A percentile compares a stretch with the other conserved stretches of the same genome.
phyloP scores from a whole-genome alignment of 2,113 vertebrate genomes.

The Ictalurus furcatus region DNA sequence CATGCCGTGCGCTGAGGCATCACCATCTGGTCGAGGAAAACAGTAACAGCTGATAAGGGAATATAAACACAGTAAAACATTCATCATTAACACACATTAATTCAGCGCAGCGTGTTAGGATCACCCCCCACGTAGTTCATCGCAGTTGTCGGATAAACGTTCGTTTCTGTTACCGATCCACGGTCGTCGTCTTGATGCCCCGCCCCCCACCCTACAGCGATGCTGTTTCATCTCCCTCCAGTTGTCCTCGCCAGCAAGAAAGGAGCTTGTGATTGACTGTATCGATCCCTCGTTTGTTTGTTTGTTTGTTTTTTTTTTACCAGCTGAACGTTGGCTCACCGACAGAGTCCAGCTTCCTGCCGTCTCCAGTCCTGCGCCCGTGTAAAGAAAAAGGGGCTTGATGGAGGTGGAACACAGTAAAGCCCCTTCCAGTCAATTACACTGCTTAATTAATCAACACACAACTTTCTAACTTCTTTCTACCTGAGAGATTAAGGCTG shows the following conservation, averaged over 20 bases:
- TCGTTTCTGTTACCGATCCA: not conserved
- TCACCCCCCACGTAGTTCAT: too few relatives aligned
- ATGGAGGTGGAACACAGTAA: conserved; percentile 24
- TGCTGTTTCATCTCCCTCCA: not conserved
- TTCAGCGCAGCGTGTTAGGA: not conserved
- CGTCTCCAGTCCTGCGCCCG: not conserved
- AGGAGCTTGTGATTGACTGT: not conserved
- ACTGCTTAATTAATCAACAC: conserved; percentile 50
- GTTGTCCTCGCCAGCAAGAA: not conserved
- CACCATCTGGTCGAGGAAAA: not conserved
- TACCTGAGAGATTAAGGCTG: conserved; percentile 46
- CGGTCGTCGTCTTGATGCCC: not conserved
- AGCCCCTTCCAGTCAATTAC: conserved; percentile 34
- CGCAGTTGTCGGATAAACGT: not conserved
- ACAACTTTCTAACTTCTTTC: conserved; percentile 44
- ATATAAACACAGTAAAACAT: not conserved
- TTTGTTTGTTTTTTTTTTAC: too few relatives aligned
- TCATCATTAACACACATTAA: not conserved
- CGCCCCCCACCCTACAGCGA: not conserved
- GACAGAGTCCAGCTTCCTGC: not conserved
- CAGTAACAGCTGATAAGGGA: conserved; percentile 1
- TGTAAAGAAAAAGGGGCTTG: not conserved
- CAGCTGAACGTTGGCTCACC: not conserved
- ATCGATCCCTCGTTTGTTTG: not conserved
- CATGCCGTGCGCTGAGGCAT: not conserved